These are phyloP conservation scores for Brachystomella parvula DNA, from an alignment of 1,140 invertebrate genomes.

Conservation along the genomic window DNA sequence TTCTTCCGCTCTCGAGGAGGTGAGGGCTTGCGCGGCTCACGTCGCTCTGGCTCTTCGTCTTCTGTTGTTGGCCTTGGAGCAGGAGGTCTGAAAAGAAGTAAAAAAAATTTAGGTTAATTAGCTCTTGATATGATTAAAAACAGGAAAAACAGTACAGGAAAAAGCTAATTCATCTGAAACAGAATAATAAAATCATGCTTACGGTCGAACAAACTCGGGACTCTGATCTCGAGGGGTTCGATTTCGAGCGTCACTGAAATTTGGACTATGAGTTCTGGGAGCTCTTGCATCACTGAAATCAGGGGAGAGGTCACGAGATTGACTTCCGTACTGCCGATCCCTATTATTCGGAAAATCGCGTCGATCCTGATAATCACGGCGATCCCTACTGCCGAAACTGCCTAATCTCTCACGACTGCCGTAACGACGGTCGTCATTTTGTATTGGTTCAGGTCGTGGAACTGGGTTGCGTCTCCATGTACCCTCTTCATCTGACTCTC, in stretches of 20 bases:
- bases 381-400: background rate
- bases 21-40: background rate
- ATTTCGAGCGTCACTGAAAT: background rate
- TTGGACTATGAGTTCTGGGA: too few species aligned
- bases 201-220: background rate
- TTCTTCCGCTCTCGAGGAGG: slow-evolving; percentile 27
- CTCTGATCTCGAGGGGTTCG: background rate
- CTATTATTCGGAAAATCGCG: background rate
- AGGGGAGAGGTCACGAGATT: background rate
- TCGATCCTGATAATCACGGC: background rate
- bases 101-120: background rate
- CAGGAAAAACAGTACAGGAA: too few species aligned
- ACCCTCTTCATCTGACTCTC: background rate
- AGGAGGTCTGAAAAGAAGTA: background rate
- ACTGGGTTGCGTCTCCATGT: background rate
- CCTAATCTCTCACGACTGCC: background rate
- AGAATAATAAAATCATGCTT: too few species aligned
- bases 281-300: slow-evolving; percentile 5
- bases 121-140: too few species aligned
- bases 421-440: background rate
- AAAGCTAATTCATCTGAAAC: too few species aligned
- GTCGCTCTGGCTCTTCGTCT: slow-evolving; percentile 5
- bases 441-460: background rate
- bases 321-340: background rate
- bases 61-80: background rate